Evolutionary conservation across 2,797 vertebrate genomes (phyloP).

Genomic region (Labroides dimidiatus): DNA sequence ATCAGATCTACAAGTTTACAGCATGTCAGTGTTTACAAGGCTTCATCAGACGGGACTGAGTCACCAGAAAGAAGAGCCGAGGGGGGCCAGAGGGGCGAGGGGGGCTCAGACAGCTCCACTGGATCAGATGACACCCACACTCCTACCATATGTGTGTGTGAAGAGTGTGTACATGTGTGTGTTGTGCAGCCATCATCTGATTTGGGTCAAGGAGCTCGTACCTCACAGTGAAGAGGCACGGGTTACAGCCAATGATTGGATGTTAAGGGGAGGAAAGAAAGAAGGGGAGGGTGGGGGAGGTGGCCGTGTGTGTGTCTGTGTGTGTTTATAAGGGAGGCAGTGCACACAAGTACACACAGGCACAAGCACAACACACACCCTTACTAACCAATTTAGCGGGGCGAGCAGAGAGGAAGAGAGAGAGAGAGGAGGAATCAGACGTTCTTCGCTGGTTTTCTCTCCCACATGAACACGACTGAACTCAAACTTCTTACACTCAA

Average conservation of each 20-base stretch:
- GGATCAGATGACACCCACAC: slow-evolving; percentile 73
- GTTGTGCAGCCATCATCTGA: slow-evolving; percentile 55
- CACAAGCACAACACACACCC: slow-evolving; percentile 14
- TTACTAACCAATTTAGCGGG: slow-evolving; percentile 17
- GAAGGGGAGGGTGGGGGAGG: not conserved
- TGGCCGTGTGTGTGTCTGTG: not conserved
- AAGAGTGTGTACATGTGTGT: slow-evolving; percentile 22
- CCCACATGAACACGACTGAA: not conserved
- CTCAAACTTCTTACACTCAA: not conserved
- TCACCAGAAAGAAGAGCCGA: slow-evolving; percentile 48
- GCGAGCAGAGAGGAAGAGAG: not conserved
- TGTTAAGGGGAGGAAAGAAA: slow-evolving; percentile 19
- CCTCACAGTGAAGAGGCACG: slow-evolving; percentile 45
- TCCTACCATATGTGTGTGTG: slow-evolving; percentile 52
- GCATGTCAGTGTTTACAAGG: slow-evolving; percentile 80
- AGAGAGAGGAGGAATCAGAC: not conserved
- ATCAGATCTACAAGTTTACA: slow-evolving; percentile 81
- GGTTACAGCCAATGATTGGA: slow-evolving; percentile 47
- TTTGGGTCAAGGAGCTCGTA: slow-evolving; percentile 64
- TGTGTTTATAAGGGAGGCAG: not conserved
- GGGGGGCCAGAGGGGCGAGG: not conserved
- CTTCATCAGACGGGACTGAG: slow-evolving; percentile 75
- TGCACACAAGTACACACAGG: slow-evolving; percentile 2
- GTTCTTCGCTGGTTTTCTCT: not conserved
- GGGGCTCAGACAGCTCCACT: slow-evolving; percentile 49